Base-by-base conservation (phyloP, 2,888 invertebrate genomes). In the Colletes collaris region DNA sequence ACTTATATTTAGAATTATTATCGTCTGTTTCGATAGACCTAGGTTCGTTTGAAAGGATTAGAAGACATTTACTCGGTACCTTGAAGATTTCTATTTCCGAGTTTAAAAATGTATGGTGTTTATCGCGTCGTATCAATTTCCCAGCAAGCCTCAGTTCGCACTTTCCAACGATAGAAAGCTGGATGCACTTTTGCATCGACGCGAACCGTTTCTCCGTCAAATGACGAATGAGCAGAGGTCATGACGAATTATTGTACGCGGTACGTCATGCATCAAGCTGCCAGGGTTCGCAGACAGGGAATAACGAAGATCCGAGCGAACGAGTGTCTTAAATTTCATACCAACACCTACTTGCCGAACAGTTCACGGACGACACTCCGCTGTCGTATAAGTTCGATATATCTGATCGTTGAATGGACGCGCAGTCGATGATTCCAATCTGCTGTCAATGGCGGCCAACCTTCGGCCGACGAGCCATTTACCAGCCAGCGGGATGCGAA, bases 391-490 rank as follows among this genome's bases (percentile, higher is more conserved):
- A 72, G 84, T 83, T 85, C 84, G 87, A 86, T 82, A 76, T 88
- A 87, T 88, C 87, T 85, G 86, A 86, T 86, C 81, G 75, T 69
- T 81, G 75, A 88, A 86, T 85, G 86, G 81, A 86, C 80, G 81
- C 81, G 78, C 78, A 82, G 84, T 68, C 84, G 79, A 87, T 87
- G 88, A 88, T 88, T 86, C 85, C 83, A 86, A 88, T 88, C 88
- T 88, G 78, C 86, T 88, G 88, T 87, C 88, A 88, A 88, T 88
- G 88, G 82, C 81, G 75, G 68, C 82, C 83, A 84, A 84, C 79
- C 84, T 82, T 86, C 84, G 86, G 76, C 72, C 76, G 75, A 72
- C 76, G 79, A 79, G 82, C 76, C 83, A 87, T 87, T 88, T 87
- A 83, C 87, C 71, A 86, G 83, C 76, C 86, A 79, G 83, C 85